Conservation (phyloP, 2,888 invertebrate species). For the Tenthredo notha region DNA sequence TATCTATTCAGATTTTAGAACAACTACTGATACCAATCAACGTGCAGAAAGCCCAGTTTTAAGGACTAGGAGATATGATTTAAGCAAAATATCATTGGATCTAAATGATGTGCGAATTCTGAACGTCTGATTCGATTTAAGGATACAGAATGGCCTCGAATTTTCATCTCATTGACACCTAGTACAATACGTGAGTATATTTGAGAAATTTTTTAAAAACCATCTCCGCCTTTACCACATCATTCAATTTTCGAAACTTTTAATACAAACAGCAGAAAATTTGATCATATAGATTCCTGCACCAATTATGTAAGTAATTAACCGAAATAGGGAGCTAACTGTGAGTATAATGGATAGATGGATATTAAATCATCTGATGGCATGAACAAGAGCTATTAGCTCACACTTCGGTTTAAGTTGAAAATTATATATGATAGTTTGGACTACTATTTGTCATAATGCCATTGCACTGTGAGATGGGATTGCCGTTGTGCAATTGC, state of each 20-base stretch:
- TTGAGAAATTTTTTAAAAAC: no score
- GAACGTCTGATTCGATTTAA: not conserved
- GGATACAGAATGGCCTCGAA: not conserved
- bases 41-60: not conserved
- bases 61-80: not conserved
- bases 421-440: not conserved
- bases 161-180: not conserved
- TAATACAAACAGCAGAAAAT: not conserved
- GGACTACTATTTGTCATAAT: not conserved
- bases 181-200: no score
- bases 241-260: no score
- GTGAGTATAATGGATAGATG: not conserved
- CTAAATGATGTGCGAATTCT: not conserved
- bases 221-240: no score
- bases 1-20: not conserved
- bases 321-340: not conserved
- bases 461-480: not conserved
- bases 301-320: not conserved
- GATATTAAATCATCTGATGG: not conserved
- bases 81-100: not conserved
- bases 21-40: not conserved
- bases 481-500: conserved; percentile 27
- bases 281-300: not conserved
- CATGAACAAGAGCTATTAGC: not conserved
- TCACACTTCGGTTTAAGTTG: not conserved